phyloP scores from a whole-genome alignment of 2,888 invertebrate species.

The Crepidodera aurea region DNA sequence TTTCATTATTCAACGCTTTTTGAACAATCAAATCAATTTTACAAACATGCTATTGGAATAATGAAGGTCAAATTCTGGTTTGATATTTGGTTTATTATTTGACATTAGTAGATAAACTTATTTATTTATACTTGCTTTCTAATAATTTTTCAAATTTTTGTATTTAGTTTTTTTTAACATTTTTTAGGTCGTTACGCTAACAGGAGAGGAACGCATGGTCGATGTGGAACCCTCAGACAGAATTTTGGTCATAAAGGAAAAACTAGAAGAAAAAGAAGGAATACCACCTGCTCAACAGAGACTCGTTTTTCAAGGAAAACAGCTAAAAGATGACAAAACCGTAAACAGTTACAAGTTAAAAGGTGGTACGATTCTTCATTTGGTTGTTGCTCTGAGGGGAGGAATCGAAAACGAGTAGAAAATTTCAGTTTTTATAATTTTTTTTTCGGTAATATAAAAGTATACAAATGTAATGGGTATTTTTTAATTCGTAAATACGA shows the following conservation, averaged over 20 bases:
- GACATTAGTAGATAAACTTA: too few species aligned
- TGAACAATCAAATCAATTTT: too few species aligned
- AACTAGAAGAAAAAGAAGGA: slow-evolving; percentile 59
- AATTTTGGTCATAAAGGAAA: slow-evolving; percentile 56
- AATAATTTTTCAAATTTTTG: too few species aligned
- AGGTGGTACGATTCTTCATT: slow-evolving; percentile 56
- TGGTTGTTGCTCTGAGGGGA: slow-evolving; percentile 58
- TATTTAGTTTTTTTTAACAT: too few species aligned
- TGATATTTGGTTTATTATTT: too few species aligned
- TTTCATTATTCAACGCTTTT: too few species aligned
- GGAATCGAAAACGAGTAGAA: slow-evolving; percentile 45
- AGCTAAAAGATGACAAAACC: slow-evolving; percentile 57
- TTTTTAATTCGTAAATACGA: neutral
- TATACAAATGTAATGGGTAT: slow-evolving; percentile 2
- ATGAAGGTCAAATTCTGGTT: too few species aligned
- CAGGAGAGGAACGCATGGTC: slow-evolving; percentile 56
- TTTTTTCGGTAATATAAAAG: slow-evolving; percentile 22
- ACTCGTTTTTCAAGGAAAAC: slow-evolving; percentile 57
- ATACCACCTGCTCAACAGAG: slow-evolving; percentile 59
- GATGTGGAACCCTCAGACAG: slow-evolving; percentile 57
- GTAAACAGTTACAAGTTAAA: slow-evolving; percentile 56
- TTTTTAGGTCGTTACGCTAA: slow-evolving; percentile 52
- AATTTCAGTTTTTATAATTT: slow-evolving; percentile 9
- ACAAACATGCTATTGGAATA: too few species aligned
- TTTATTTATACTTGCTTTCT: too few species aligned